phyloP scores from a whole-genome alignment of 2,888 invertebrate genomes.

The Mesorhabditis sp. region DNA sequence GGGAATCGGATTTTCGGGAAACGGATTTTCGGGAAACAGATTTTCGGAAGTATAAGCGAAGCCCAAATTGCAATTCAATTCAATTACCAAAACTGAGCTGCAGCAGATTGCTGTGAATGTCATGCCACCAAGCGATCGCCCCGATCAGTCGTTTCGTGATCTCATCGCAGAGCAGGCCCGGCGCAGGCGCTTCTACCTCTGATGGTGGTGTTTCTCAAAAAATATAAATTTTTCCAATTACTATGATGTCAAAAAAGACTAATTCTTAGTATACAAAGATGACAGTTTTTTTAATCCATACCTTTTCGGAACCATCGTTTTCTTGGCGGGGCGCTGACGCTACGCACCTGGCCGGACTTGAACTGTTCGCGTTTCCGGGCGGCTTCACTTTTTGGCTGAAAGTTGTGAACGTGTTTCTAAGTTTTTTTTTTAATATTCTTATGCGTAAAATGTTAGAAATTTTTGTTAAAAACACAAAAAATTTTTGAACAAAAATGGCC shows the following conservation, averaged over 20 bases:
- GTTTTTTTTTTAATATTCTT: background rate
- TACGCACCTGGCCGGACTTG: slow-evolving; percentile 24
- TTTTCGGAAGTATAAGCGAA: no score
- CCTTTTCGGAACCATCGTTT: slow-evolving; percentile 30
- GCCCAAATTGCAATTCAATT: background rate
- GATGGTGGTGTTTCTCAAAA: background rate
- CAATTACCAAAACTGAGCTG: slow-evolving; percentile 40
- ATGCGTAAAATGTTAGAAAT: background rate
- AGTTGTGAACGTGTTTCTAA: background rate
- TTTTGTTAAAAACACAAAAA: no score
- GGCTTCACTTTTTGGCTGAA: slow-evolving; percentile 18
- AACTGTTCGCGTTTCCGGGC: slow-evolving; percentile 32
- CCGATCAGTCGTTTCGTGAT: slow-evolving; percentile 44
- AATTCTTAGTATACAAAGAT: background rate
- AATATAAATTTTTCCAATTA: background rate
- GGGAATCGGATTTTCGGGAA: no score
- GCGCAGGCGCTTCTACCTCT: background rate
- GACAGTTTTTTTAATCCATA: background rate
- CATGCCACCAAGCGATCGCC: slow-evolving; percentile 57
- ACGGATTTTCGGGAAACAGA: no score
- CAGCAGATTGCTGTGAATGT: slow-evolving; percentile 52
- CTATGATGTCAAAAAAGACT: background rate
- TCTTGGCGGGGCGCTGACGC: slow-evolving; percentile 34
- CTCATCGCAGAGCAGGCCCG: slow-evolving; percentile 26
- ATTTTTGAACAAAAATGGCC: no score